Evolutionary conservation across 2,113 vertebrate species (phyloP), one percentile per base, ranked within the genome.

Genomic region (Pipra filicauda): DNA sequence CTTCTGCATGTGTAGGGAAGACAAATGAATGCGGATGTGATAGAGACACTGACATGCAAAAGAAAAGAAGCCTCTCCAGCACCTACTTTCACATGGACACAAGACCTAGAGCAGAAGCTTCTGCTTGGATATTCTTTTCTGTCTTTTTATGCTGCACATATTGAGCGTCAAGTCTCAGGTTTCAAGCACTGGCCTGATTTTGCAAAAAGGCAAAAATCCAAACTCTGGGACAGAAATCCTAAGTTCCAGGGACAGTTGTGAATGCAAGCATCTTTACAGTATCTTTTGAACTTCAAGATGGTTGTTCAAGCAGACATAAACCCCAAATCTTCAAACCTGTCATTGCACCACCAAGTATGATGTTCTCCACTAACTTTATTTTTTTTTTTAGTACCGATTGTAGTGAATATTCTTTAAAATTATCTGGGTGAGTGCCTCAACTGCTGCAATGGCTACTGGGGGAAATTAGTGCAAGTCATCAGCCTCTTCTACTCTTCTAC

Each of bases 401-500:
- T 9, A 70, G n/a, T 35, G 9, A 70, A 39, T 58, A 27, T 9
- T 58, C 41, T 70, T 78, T n/a, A 44, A 51, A 78, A 64, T 49
- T 0, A 46, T 28, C 14, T 33, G 5, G 1, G 7, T 58, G 21
- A 41, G 7, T 67, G 13, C 3, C 2, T 4, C 27, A 66, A 3
- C 10, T 41, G 22, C 52, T 91, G 22, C 14, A 71, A 49, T 7
- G 5, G 8, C 12, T 58, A 24, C 0, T 5, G 0, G 19, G 14
- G 41, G 23, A 52, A 88, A 41, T 4, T 48, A 26, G 23, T 9
- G 20, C 19, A 49, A 71, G 11, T 31, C 70, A 62, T 61, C 41
- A 77, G 6, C 4, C 14, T 8, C 6, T 70, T 81, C 39, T 49
- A 51, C 18, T 46, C 27, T 55, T 74, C 14, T 57, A 8, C 2